Conservation (phyloP, 1,140 invertebrate species). For the Hestina assimilis region DNA sequence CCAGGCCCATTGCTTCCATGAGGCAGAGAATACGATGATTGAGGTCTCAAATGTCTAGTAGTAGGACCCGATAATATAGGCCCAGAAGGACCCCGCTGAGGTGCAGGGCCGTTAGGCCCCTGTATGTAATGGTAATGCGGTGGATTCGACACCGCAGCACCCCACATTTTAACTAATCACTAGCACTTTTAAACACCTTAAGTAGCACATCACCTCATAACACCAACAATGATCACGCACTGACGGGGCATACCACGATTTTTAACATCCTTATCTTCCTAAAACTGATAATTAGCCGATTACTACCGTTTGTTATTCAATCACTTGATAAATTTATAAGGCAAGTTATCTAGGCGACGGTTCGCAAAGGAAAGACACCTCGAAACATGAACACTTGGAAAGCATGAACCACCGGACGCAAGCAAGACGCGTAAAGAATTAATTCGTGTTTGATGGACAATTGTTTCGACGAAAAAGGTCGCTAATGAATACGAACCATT, state of each 20-base stretch:
- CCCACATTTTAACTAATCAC: constrained; percentile 65
- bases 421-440: constrained; percentile 67
- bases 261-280: constrained; percentile 50
- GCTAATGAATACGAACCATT: constrained; percentile 41
- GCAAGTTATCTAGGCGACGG: constrained; percentile 59
- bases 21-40: constrained; percentile 70
- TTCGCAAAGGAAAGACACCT: constrained; percentile 67
- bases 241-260: constrained; percentile 47
- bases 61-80: constrained; percentile 52
- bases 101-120: constrained; percentile 40
- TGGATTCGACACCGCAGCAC: constrained; percentile 70
- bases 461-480: constrained; percentile 62
- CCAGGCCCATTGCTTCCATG: constrained; percentile 62
- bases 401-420: constrained; percentile 69
- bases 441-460: constrained; percentile 69
- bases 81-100: constrained; percentile 54
- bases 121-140: constrained; percentile 70
- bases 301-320: constrained; percentile 51
- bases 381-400: constrained; percentile 61
- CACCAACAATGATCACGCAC: constrained; percentile 50
- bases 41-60: constrained; percentile 56
- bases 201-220: constrained; percentile 61
- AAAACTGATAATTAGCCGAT: constrained; percentile 56
- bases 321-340: constrained; percentile 50
- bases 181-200: constrained; percentile 51